Evolutionary conservation across 1,140 invertebrate species (phyloP).

Genomic region (Nasonia vitripennis): DNA sequence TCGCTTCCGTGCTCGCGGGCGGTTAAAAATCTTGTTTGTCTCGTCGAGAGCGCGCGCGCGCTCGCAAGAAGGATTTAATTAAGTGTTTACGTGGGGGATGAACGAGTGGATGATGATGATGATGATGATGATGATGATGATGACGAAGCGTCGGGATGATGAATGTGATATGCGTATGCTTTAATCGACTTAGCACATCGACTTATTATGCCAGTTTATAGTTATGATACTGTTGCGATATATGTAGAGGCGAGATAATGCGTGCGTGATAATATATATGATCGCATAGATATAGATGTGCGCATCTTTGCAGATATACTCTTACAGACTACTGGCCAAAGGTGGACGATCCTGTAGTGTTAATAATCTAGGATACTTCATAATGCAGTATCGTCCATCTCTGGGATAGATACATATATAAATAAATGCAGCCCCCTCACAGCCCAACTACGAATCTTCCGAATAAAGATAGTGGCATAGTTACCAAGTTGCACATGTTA

Average conservation of each 20-base stretch:
- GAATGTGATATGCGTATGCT: background rate
- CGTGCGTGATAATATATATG: background rate
- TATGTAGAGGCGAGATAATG: background rate
- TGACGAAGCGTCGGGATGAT: background rate
- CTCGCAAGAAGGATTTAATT: background rate
- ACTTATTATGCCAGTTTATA: background rate
- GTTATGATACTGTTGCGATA: background rate
- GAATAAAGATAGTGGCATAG: slow-evolving; percentile 55
- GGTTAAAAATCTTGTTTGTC: slow-evolving; percentile 4
- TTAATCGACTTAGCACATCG: background rate
- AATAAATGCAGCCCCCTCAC: slow-evolving; percentile 15
- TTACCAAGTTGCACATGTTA: slow-evolving; percentile 1
- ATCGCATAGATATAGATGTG: background rate
- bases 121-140: background rate
- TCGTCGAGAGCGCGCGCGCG: background rate
- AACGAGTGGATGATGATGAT: background rate
- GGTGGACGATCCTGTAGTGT: background rate
- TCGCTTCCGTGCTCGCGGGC: background rate
- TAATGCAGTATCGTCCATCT: background rate
- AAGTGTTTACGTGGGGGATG: background rate
- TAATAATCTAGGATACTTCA: too few species aligned
- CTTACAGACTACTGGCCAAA: slow-evolving; percentile 11
- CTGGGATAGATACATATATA: slow-evolving; percentile 10
- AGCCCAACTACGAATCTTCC: slow-evolving; percentile 73
- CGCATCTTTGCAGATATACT: background rate